Evolutionary conservation across 2,797 vertebrate species (phyloP).

Genomic region (Myotis planiceps): DNA sequence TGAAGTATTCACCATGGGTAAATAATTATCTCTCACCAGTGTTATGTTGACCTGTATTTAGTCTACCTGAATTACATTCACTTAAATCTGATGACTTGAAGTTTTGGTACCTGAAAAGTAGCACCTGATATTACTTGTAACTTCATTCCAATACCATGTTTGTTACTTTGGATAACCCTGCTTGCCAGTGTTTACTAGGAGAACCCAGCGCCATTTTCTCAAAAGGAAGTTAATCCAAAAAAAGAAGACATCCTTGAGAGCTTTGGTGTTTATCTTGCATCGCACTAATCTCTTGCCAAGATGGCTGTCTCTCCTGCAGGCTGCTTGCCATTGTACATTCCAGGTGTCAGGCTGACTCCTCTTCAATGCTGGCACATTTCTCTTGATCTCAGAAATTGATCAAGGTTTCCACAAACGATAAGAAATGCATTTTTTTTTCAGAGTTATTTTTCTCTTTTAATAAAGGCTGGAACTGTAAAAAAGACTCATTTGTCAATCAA

Average conservation of each 20-base stretch:
- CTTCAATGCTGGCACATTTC: neutral
- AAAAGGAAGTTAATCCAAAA: neutral
- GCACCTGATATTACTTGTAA: neutral
- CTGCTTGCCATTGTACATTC: neutral
- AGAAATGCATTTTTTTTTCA: neutral
- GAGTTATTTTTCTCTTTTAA: neutral
- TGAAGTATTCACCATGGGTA: constrained; percentile 12
- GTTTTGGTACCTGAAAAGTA: constrained; percentile 33
- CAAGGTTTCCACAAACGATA: neutral
- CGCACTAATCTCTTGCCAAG: neutral
- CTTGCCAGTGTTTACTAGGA: constrained; percentile 5
- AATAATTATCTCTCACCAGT: constrained; percentile 50
- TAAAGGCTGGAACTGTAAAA: neutral
- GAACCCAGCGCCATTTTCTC: neutral
- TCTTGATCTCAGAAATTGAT: neutral
- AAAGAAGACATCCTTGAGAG: neutral
- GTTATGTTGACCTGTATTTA: constrained; percentile 37
- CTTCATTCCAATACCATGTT: neutral
- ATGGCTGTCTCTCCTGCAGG: neutral
- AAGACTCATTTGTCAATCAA: neutral
- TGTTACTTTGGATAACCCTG: neutral
- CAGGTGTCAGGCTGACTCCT: neutral
- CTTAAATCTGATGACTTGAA: constrained; percentile 60
- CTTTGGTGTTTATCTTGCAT: neutral
- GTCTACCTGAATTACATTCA: constrained; percentile 39